Percentiles rank a stretch among this genome's conserved stretches.
phyloP scores from a whole-genome alignment of 1,140 invertebrate species.

The Capitella teleta region DNA sequence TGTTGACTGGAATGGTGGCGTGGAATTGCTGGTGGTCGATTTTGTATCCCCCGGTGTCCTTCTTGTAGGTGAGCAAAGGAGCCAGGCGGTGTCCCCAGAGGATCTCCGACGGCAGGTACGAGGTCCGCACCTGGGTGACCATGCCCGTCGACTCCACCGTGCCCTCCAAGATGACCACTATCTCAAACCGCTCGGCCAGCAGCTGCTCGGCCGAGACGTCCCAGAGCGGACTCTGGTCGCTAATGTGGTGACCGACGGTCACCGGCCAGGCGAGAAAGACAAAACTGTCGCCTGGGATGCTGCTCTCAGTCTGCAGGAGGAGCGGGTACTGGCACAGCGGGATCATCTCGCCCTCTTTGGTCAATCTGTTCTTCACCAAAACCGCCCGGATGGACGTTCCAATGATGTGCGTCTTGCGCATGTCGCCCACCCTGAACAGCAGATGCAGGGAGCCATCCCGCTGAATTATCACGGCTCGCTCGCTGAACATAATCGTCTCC shows the following conservation, averaged over 20 bases:
- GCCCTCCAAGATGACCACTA: constrained; percentile 87
- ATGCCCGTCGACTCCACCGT: constrained; percentile 19
- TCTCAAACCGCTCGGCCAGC: constrained; percentile 18
- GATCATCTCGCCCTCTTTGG: constrained; percentile 35
- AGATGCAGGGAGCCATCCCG: constrained; percentile 50
- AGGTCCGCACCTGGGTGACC: constrained; percentile 29
- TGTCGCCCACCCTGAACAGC: constrained; percentile 30
- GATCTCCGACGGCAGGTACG: constrained; percentile 36
- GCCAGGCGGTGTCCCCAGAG: constrained; percentile 36
- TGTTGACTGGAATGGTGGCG: constrained; percentile 34
- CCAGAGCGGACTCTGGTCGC: constrained; percentile 23
- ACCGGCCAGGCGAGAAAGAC: constrained; percentile 55
- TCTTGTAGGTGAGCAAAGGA: constrained; percentile 69
- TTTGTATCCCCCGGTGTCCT: constrained; percentile 74
- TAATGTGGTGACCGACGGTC: constrained; percentile 47
- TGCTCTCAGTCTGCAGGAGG: constrained; percentile 17
- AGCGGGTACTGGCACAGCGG: constrained; percentile 25
- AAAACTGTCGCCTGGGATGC: constrained; percentile 49
- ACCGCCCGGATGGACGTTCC: constrained; percentile 72
- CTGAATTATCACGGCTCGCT: constrained; percentile 45
- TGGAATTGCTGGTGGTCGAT: constrained; percentile 88
- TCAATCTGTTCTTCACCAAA: constrained; percentile 56
- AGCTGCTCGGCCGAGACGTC: constrained; percentile 17
- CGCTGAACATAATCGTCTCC: constrained; percentile 36
- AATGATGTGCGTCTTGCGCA: constrained; percentile 83